phyloP scores from a whole-genome alignment of 1,140 invertebrate genomes.

The Neodiprion virginianus region DNA sequence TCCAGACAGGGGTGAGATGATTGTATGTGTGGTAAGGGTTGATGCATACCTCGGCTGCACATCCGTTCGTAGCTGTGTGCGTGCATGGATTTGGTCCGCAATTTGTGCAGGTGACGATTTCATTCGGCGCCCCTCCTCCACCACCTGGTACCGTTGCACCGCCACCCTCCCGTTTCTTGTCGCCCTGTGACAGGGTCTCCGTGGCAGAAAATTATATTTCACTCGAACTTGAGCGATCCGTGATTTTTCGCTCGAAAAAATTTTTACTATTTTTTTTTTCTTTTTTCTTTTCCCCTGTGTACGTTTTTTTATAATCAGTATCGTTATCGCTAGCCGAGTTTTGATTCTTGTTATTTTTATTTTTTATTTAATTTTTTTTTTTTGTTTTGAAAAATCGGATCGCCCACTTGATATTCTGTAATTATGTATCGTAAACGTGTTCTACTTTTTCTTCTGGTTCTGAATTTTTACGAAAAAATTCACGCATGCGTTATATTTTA shows the following conservation, averaged over 20 bases:
- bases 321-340: not conserved
- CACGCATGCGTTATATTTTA: too few relatives aligned
- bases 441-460: too few relatives aligned
- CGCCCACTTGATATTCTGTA: not conserved
- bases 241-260: not conserved
- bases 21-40: constrained; percentile 3
- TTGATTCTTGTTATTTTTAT: constrained; percentile 9
- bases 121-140: constrained; percentile 66
- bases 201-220: constrained; percentile 51
- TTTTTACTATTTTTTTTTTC: not conserved
- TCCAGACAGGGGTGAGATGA: too few relatives aligned
- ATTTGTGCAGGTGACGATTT: constrained; percentile 81
- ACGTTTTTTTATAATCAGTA: not conserved
- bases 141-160: constrained; percentile 36
- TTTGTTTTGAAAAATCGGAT: constrained; percentile 20
- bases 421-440: too few relatives aligned
- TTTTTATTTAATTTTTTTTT: constrained; percentile 8
- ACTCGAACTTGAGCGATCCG: constrained; percentile 5
- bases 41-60: constrained; percentile 77
- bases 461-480: too few relatives aligned
- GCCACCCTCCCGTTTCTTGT: constrained; percentile 77
- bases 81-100: constrained; percentile 83
- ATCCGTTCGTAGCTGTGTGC: constrained; percentile 85
- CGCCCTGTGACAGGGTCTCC: constrained; percentile 68
- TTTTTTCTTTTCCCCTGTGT: constrained; percentile 8